A percentile compares a stretch with the other conserved stretches of the same genome.
Conservation (phyloP, 1,140 invertebrate genomes). For the Limonius californicus region DNA sequence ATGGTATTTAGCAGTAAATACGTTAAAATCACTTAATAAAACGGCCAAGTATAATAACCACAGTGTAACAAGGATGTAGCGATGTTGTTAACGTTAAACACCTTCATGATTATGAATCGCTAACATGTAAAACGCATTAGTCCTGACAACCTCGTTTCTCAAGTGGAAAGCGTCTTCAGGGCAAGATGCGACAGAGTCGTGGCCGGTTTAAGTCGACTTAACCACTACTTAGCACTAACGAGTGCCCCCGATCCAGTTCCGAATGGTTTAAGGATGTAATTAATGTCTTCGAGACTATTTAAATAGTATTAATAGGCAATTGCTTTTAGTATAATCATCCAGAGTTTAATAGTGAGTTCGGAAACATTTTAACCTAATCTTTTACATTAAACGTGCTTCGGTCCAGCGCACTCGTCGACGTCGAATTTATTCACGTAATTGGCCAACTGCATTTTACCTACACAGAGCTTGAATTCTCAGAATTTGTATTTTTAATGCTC, state of each 20-base stretch:
- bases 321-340: slow-evolving; percentile 39
- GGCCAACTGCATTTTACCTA: slow-evolving; percentile 9
- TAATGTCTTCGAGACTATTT: slow-evolving; percentile 34
- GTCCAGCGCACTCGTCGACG: not conserved
- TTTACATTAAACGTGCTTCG: slow-evolving; percentile 33
- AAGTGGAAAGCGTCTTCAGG: slow-evolving; percentile 1
- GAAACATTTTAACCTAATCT: slow-evolving; percentile 38
- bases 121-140: slow-evolving; percentile 41
- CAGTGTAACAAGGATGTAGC: slow-evolving; percentile 36
- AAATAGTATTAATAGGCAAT: slow-evolving; percentile 44
- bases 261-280: slow-evolving; percentile 22
- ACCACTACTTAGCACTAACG: not conserved
- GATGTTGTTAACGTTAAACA: slow-evolving; percentile 40
- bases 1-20: slow-evolving; percentile 5
- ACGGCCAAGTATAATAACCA: slow-evolving; percentile 29
- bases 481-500: not conserved
- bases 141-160: slow-evolving; percentile 28
- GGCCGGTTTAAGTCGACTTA: not conserved
- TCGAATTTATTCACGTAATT: not conserved
- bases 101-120: slow-evolving; percentile 37
- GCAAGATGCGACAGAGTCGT: slow-evolving; percentile 1
- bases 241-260: not conserved
- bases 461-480: slow-evolving; percentile 4
- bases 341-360: slow-evolving; percentile 31
- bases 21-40: slow-evolving; percentile 32